These are phyloP conservation scores for Diplogasteroides magnus DNA, from an alignment of 1,140 invertebrate genomes.

Conservation along the genomic window DNA sequence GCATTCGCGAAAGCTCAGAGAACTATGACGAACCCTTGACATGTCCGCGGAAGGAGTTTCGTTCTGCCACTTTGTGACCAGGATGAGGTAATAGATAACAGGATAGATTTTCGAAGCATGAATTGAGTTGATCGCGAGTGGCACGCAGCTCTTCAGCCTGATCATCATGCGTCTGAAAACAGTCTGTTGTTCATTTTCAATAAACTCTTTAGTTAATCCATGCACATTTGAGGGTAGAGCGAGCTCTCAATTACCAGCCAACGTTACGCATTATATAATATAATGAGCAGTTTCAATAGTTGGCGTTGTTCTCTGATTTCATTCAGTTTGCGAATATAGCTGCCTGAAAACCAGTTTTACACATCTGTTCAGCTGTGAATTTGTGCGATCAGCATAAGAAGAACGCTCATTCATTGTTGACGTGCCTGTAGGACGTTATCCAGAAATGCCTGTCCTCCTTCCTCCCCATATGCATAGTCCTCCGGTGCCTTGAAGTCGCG, in stretches of 20 bases:
- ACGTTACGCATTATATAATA: too few species aligned
- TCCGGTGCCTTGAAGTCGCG: slow-evolving; percentile 50
- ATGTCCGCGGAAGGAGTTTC: slow-evolving; percentile 44
- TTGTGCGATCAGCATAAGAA: too few species aligned
- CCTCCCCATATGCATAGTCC: slow-evolving; percentile 42
- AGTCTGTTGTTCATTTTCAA: background rate
- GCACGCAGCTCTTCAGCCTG: slow-evolving; percentile 37
- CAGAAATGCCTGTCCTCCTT: slow-evolving; percentile 42
- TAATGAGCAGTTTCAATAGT: too few species aligned
- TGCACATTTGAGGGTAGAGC: too few species aligned
- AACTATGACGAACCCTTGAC: slow-evolving; percentile 43
- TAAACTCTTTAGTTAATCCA: background rate
- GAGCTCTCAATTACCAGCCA: too few species aligned
- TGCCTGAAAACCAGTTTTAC: too few species aligned
- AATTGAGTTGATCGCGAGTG: slow-evolving; percentile 40
- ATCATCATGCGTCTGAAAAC: slow-evolving; percentile 25
- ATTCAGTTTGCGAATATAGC: too few species aligned
- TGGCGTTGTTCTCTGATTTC: too few species aligned
- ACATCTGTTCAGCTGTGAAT: too few species aligned
- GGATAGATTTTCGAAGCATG: slow-evolving; percentile 43
- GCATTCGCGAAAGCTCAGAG: too few species aligned
- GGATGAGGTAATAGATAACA: slow-evolving; percentile 53
- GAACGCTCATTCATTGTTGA: too few species aligned
- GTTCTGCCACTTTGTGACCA: slow-evolving; percentile 49
- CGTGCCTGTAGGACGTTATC: slow-evolving; percentile 42